Evolutionary conservation across 2,888 invertebrate genomes (phyloP).

Genomic region (Drosophila nigricruria): DNA sequence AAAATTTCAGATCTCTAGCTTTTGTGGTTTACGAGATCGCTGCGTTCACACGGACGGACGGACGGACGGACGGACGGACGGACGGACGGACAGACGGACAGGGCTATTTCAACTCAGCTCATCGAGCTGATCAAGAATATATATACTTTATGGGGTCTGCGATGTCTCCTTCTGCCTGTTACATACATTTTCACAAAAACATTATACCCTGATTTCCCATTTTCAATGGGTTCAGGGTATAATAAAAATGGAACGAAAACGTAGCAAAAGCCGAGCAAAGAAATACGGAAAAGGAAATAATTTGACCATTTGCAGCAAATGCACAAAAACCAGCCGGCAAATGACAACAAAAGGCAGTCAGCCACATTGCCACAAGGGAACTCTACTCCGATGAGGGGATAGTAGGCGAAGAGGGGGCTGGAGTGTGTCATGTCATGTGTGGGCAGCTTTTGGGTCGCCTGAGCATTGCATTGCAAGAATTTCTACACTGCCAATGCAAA

Average conservation of each 20-base stretch:
- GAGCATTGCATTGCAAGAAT: conserved; percentile 62
- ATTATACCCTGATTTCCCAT: no score
- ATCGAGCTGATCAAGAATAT: no score
- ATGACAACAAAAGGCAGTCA: conserved; percentile 68
- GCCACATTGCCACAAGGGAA: conserved; percentile 52
- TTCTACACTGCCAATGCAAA: conserved; percentile 68
- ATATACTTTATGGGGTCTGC: no score
- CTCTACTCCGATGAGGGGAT: neutral
- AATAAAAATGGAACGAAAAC: conserved; percentile 53
- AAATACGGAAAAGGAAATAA: conserved; percentile 80
- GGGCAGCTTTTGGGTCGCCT: conserved; percentile 59
- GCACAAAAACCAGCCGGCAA: conserved; percentile 62
- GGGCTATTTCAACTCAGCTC: no score
- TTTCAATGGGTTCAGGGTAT: no score
- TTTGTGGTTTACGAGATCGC: no score
- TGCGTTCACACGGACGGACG: no score
- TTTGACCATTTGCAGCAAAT: conserved; percentile 76
- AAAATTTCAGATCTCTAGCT: no score
- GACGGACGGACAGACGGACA: no score
- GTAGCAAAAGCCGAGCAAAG: conserved; percentile 58
- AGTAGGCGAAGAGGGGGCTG: neutral
- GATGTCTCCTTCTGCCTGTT: no score
- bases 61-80: no score
- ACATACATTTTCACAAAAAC: no score
- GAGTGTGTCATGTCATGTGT: conserved; percentile 67